These are phyloP conservation scores for Calameuta filiformis DNA, from an alignment of 2,888 invertebrate species.

Conservation along the genomic window DNA sequence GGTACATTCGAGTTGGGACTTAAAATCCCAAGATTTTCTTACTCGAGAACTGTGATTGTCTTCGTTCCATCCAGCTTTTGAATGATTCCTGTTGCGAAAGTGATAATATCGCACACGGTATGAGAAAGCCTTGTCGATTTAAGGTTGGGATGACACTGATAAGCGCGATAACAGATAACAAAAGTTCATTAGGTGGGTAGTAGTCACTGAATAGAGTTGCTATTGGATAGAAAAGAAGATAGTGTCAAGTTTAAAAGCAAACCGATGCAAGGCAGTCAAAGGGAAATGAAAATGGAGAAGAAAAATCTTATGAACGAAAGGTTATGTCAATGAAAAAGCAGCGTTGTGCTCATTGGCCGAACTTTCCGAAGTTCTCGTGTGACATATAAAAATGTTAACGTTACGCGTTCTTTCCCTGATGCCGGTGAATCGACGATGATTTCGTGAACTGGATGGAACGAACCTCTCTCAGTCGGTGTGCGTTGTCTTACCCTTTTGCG, in stretches of 20 bases:
- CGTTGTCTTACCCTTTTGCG: constrained; percentile 25
- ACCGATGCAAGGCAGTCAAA: neutral
- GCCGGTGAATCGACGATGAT: constrained; percentile 18
- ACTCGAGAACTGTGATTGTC: neutral
- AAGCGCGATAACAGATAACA: neutral
- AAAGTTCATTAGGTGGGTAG: neutral
- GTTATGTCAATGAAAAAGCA: constrained; percentile 18
- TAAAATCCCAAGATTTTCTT: neutral
- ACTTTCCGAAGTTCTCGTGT: constrained; percentile 30
- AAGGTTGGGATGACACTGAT: neutral
- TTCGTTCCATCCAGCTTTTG: neutral
- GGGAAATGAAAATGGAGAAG: neutral
- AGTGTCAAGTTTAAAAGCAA: neutral
- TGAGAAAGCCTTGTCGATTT: neutral
- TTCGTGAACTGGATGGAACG: constrained; percentile 55
- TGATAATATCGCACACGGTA: neutral
- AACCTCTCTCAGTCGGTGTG: constrained; percentile 59
- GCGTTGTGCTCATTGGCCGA: constrained; percentile 28
- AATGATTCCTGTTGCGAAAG: neutral
- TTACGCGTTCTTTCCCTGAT: constrained; percentile 25
- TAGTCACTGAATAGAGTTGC: neutral
- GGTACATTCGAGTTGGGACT: neutral
- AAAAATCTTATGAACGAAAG: neutral
- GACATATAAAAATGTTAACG: constrained; percentile 44
- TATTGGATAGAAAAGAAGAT: neutral